phyloP scores from a whole-genome alignment of 2,113 vertebrate species.

The Phaethon lepturus region DNA sequence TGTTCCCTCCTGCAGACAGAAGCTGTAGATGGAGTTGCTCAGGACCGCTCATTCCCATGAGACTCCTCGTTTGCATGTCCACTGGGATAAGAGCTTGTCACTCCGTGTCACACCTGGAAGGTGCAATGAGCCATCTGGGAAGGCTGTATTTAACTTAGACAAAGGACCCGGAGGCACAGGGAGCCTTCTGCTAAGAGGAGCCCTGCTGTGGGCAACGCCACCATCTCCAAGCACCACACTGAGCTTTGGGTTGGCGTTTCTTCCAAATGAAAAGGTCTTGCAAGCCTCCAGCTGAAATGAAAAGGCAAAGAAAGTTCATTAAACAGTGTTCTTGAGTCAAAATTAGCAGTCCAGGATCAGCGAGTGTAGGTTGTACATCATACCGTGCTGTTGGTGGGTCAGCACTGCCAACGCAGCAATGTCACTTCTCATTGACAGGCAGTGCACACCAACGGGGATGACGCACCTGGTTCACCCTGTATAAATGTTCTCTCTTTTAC shows the following conservation, averaged over 20 bases:
- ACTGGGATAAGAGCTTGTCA: background rate
- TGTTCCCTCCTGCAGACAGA: conserved; percentile 33
- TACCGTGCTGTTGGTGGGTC: background rate
- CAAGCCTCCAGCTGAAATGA: background rate
- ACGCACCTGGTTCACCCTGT: fast-evolving
- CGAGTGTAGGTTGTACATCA: background rate
- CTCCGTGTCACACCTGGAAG: background rate
- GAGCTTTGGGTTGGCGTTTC: background rate
- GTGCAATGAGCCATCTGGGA: background rate
- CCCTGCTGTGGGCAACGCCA: background rate
- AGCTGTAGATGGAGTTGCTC: conserved; percentile 32
- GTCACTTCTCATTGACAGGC: background rate
- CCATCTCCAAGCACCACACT: fast-evolving
- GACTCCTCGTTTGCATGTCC: background rate
- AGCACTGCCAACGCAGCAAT: background rate
- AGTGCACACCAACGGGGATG: fast-evolving
- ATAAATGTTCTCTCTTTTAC: background rate
- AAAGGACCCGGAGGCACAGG: background rate
- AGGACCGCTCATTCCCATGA: background rate
- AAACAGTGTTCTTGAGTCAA: background rate
- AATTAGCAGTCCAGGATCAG: background rate
- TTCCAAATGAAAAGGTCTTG: background rate
- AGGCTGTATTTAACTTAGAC: background rate
- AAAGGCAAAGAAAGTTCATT: background rate
- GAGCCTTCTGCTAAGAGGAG: background rate